Conservation (phyloP, 2,888 invertebrate species). For the Embidobia sp. region DNA sequence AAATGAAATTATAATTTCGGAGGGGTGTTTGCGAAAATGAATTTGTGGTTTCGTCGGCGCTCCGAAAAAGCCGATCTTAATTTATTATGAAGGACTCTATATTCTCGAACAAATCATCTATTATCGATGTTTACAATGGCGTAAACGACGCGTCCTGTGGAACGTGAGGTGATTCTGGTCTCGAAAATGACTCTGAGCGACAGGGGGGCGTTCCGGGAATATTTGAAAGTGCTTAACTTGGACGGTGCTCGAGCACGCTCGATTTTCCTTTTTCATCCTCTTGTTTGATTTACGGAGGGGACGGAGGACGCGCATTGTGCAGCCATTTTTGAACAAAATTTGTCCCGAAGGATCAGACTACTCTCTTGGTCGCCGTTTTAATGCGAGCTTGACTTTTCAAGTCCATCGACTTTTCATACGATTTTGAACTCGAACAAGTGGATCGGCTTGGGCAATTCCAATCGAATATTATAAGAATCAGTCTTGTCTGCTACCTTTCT, state of each 20-base stretch:
- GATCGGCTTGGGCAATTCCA: too few relatives aligned
- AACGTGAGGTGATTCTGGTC: constrained; percentile 46
- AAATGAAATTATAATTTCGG: too few relatives aligned
- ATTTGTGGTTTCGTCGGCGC: constrained; percentile 5
- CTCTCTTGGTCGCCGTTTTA: too few relatives aligned
- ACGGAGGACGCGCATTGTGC: constrained; percentile 29
- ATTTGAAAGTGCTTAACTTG: constrained; percentile 64
- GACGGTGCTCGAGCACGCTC: constrained; percentile 44
- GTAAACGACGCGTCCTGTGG: constrained; percentile 40
- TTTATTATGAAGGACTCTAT: constrained; percentile 31
- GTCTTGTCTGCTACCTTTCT: not conserved
- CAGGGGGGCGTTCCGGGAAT: constrained; percentile 63
- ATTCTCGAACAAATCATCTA: constrained; percentile 41
- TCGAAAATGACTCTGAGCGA: constrained; percentile 58
- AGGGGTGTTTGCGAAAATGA: too few relatives aligned
- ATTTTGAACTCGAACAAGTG: too few relatives aligned
- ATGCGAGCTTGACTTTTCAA: not conserved
- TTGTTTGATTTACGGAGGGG: constrained; percentile 60
- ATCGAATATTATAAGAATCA: too few relatives aligned
- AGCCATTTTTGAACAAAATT: constrained; percentile 8
- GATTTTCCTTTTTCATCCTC: constrained; percentile 59
- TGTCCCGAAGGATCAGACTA: constrained; percentile 1
- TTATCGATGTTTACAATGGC: constrained; percentile 54
- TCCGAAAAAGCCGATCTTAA: not conserved
- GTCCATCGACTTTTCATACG: not conserved